Evolutionary conservation across 2,113 vertebrate species (phyloP).

Genomic region (Phaetusa simplex): DNA sequence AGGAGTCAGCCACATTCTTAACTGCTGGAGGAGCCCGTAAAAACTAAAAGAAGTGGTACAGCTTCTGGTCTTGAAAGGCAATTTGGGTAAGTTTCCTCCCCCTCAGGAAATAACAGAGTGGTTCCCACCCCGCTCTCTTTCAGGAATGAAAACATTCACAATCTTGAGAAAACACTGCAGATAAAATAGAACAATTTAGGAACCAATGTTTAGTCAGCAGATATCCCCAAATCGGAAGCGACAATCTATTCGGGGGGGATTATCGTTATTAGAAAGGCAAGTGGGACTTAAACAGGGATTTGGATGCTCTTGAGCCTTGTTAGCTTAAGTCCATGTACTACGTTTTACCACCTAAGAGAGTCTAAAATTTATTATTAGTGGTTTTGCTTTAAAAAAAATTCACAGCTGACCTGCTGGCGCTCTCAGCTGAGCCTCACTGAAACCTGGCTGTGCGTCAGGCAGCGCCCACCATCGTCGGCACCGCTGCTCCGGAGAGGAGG

Average conservation of each 20-base stretch:
- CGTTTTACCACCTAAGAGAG: background rate
- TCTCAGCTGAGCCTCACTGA: background rate
- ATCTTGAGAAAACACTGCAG: conserved; percentile 34
- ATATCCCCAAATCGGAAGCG: background rate
- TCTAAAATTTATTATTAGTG: background rate
- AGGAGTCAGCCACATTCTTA: background rate
- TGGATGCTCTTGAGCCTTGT: background rate
- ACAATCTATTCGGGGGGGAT: background rate
- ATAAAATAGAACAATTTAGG: background rate
- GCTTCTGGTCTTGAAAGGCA: conserved; percentile 26
- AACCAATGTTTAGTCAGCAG: background rate
- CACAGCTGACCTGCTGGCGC: background rate
- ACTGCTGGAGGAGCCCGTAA: background rate
- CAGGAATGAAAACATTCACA: conserved; percentile 42
- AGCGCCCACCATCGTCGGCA: background rate
- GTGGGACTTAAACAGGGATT: background rate
- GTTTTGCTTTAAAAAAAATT: background rate
- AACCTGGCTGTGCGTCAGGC: background rate
- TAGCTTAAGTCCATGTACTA: background rate
- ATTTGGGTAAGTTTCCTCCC: background rate
- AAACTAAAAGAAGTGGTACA: background rate
- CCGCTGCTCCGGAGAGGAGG: accelerated
- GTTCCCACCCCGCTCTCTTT: background rate
- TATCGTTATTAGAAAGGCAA: background rate
- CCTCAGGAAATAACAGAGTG: conserved; percentile 26